A percentile compares a stretch with the other conserved stretches of the same genome.
phyloP scores from a whole-genome alignment of 2,888 invertebrate species.

The Tachina lurida region DNA sequence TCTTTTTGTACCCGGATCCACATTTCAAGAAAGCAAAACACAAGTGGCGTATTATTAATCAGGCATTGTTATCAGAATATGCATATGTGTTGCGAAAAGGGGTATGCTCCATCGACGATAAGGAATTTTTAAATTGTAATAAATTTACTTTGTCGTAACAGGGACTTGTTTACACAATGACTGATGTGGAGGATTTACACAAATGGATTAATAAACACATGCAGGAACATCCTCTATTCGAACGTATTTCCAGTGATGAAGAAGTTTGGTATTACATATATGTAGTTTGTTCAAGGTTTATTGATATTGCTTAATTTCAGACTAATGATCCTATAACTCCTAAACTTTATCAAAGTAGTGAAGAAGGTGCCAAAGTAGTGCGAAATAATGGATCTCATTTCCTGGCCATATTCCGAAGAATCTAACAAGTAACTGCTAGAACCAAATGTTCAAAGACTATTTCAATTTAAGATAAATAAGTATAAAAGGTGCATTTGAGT shows the following conservation, averaged over 20 bases:
- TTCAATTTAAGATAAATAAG: no score
- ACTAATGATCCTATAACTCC: slow-evolving; percentile 92
- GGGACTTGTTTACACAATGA: slow-evolving; percentile 97
- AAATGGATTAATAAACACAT: slow-evolving; percentile 99
- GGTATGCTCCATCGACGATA: slow-evolving; percentile 83
- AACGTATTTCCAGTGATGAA: slow-evolving; percentile 88
- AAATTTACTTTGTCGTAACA: slow-evolving; percentile 77
- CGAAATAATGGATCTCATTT: slow-evolving; percentile 97
- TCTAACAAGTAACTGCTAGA: slow-evolving; percentile 70
- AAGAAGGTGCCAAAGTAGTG: slow-evolving; percentile 99
- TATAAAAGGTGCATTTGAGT: no score
- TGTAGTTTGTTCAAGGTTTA: slow-evolving; percentile 5
- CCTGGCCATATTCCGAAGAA: slow-evolving; percentile 93
- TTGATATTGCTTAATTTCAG: slow-evolving; percentile 82
- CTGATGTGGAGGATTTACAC: slow-evolving; percentile 98
- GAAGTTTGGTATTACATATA: slow-evolving; percentile 85
- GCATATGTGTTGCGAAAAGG: slow-evolving; percentile 94
- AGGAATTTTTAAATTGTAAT: neutral
- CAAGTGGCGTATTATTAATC: slow-evolving; percentile 99
- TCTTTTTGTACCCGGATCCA: slow-evolving; percentile 99
- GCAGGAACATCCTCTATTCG: slow-evolving; percentile 94
- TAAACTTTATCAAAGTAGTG: slow-evolving; percentile 95
- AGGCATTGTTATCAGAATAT: slow-evolving; percentile 96
- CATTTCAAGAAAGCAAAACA: slow-evolving; percentile 99
- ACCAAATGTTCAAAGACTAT: no score